phyloP scores from a whole-genome alignment of 2,113 vertebrate species.

The Copsychus sechellarum region DNA sequence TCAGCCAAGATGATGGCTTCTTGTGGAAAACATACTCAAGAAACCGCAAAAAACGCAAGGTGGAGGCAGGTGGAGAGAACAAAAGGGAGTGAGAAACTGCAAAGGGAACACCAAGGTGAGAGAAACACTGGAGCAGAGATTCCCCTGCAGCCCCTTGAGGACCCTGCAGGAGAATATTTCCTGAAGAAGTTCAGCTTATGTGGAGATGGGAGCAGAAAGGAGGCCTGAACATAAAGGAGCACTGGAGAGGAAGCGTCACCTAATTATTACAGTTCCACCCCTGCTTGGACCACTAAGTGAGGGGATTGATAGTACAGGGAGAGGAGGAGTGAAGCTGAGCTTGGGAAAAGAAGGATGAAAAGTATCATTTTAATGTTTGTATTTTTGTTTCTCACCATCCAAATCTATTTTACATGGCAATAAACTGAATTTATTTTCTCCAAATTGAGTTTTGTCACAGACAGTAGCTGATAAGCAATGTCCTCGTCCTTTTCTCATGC shows the following conservation, averaged over 20 bases:
- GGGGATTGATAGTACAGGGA: not conserved
- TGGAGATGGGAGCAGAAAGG: not conserved
- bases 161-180: not conserved
- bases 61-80: not conserved
- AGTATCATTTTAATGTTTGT: not conserved
- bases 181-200: not conserved
- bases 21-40: not conserved
- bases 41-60: not conserved
- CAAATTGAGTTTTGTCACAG: not conserved
- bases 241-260: fast-evolving
- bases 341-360: not conserved
- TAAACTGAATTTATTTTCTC: not conserved
- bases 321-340: not conserved
- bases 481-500: not conserved
- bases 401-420: not conserved
- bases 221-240: not conserved
- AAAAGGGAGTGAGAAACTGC: not conserved
- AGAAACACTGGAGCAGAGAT: not conserved
- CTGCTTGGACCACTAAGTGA: fast-evolving
- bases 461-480: not conserved
- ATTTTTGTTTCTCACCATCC: not conserved
- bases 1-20: not conserved
- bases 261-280: not conserved
- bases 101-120: not conserved
- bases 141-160: not conserved